Evolutionary conservation across 2,888 invertebrate species (phyloP).

Genomic region (Melanotus villosus): DNA sequence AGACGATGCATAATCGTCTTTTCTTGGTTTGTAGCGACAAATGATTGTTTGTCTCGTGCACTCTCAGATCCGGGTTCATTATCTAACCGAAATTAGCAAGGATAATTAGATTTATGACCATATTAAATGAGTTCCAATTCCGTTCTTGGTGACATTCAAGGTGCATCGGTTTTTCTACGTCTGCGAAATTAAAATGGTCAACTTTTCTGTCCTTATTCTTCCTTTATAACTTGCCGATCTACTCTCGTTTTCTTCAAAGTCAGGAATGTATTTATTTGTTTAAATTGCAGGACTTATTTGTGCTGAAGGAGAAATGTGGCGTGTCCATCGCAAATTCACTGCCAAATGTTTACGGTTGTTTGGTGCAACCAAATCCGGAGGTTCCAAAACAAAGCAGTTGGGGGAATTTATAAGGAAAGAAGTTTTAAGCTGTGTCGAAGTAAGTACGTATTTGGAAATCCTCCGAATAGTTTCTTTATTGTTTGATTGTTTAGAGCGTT

Average conservation of each 20-base stretch:
- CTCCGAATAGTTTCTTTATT: neutral
- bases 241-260: neutral
- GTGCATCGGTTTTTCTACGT: conserved; percentile 22
- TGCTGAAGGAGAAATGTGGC: conserved; percentile 86
- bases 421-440: conserved; percentile 75
- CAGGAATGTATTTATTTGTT: neutral
- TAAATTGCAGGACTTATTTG: conserved; percentile 81
- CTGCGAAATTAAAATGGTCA: neutral
- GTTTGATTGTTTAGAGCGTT: conserved; percentile 22
- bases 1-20: neutral
- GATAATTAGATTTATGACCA: conserved; percentile 8
- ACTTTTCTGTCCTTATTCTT: neutral
- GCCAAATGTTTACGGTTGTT: conserved; percentile 80
- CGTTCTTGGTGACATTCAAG: conserved; percentile 16
- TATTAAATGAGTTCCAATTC: neutral
- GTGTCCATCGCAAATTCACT: conserved; percentile 84
- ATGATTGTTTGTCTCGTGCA: neutral
- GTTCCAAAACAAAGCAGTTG: conserved; percentile 74
- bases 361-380: conserved; percentile 77
- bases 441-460: conserved; percentile 54
- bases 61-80: conserved; percentile 24
- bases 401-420: conserved; percentile 77
- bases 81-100: conserved; percentile 25
- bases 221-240: neutral
- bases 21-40: neutral